These are phyloP conservation scores for Scophthalmus maximus DNA, from an alignment of 2,113 vertebrate genomes.

Conservation along the genomic window DNA sequence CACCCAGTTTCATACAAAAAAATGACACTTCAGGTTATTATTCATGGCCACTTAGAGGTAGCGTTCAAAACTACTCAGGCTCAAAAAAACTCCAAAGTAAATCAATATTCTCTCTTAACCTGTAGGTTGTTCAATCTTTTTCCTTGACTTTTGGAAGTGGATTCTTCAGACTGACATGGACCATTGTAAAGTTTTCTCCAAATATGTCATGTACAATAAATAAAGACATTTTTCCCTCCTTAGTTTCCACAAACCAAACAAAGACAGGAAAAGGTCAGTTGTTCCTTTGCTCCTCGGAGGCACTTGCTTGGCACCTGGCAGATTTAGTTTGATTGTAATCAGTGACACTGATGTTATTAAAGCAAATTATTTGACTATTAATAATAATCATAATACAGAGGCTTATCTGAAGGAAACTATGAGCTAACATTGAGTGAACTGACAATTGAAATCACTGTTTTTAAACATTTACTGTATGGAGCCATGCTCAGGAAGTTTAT, in stretches of 20 bases:
- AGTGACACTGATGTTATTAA: slow-evolving; percentile 18
- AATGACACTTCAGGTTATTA: too few species aligned
- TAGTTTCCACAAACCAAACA: slow-evolving; percentile 28
- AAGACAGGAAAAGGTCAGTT: slow-evolving; percentile 21
- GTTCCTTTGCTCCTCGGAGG: background rate
- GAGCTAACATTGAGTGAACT: background rate
- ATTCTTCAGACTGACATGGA: background rate
- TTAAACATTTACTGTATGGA: background rate
- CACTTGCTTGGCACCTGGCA: background rate
- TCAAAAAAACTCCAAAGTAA: too few species aligned
- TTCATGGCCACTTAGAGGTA: too few species aligned
- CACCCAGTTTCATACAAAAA: background rate
- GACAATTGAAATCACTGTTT: background rate
- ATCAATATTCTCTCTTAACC: too few species aligned
- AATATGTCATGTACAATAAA: background rate
- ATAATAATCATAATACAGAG: slow-evolving; percentile 10
- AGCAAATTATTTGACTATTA: slow-evolving; percentile 6
- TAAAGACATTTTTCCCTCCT: background rate
- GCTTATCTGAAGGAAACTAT: slow-evolving; percentile 46
- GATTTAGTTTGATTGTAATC: background rate
- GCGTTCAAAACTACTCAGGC: too few species aligned
- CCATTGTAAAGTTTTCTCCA: background rate
- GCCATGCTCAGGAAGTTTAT: background rate
- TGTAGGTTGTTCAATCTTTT: too few species aligned
- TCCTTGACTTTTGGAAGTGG: too few species aligned